Base-by-base conservation (phyloP, 2,797 vertebrate species). In the Chloroceryle amazona region DNA sequence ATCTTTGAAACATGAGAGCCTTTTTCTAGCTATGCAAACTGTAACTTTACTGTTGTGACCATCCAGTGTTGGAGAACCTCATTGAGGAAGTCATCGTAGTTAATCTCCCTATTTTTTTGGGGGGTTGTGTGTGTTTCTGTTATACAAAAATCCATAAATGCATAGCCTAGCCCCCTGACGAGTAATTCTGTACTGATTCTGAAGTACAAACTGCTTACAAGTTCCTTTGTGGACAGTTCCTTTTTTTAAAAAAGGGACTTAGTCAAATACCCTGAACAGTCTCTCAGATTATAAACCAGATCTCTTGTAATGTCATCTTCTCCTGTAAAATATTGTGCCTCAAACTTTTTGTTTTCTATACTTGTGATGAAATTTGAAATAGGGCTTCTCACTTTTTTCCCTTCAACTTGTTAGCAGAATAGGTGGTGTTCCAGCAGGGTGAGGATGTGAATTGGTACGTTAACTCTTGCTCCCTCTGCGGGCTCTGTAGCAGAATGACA, bases 391-490 rank as follows among this genome's bases (percentile, higher is more conserved):
- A 3, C 25, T 52, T 41, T 41, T 25, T 9, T 35, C 25, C 8
- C n/a, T 13, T 13, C 28, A 11, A 17, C 13, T 23, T 29, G 5
- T 41, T 25, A 5, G 28, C 5, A 0, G 11, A 18, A 39, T 23
- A 0, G 6, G 6, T 28, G 39, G 54, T 28, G 71, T n/a, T 61
- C 15, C 31, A 35, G 61, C 23, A 11, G 21, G 9, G 35, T 20
- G 25, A 6, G n/a, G 31, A 18, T 0, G 10, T 19, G 39, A 41
- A n/a, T 84, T 58, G 19, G 39, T 62, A 7, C 1, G 3, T 66
- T 60, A 68, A 31, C 94, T 94, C 51, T n/a, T 92, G 86, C 94
- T 87, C 96, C 96, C 96, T 87, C 96, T 96, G 92, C 61, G 41
- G 96, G 96, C 75, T 61, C 10, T 6, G 3, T 5, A 11, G 49